phyloP scores from a whole-genome alignment of 2,888 invertebrate genomes.

The Baccha elongata region DNA sequence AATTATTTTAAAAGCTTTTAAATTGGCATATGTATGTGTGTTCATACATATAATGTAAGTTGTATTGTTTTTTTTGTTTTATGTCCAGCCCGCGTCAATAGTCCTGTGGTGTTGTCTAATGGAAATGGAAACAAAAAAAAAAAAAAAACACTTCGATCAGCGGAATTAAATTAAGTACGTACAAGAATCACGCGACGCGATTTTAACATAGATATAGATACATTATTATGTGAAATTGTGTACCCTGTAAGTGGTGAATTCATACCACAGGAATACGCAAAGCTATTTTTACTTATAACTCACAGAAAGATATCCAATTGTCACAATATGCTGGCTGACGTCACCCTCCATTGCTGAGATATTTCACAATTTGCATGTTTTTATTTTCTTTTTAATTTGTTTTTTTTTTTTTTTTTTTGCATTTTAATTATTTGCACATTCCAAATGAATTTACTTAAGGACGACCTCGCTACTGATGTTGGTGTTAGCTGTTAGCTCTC shows the following conservation, averaged over 20 bases:
- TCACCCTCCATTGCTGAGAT: constrained; percentile 25
- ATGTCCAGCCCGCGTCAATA: too few species aligned
- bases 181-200: constrained; percentile 51
- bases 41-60: too few species aligned
- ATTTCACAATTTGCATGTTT: background rate
- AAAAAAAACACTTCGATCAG: constrained; percentile 18
- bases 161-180: constrained; percentile 28
- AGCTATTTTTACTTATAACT: constrained; percentile 26
- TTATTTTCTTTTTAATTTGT: background rate
- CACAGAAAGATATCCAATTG: constrained; percentile 17
- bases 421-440: constrained; percentile 51
- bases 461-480: constrained; percentile 30
- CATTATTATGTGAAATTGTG: background rate
- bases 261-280: constrained; percentile 4
- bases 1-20: too few species aligned
- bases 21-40: too few species aligned
- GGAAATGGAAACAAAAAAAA: background rate
- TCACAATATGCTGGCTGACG: constrained; percentile 16
- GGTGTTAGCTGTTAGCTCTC: background rate
- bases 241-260: background rate
- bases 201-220: background rate
- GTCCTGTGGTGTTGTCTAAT: background rate
- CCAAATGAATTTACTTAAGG: constrained; percentile 62
- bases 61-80: too few species aligned
- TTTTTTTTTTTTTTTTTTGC: constrained; percentile 15